Conservation (phyloP, 2,888 invertebrate species). For the Lasioglossum oenotherae region DNA sequence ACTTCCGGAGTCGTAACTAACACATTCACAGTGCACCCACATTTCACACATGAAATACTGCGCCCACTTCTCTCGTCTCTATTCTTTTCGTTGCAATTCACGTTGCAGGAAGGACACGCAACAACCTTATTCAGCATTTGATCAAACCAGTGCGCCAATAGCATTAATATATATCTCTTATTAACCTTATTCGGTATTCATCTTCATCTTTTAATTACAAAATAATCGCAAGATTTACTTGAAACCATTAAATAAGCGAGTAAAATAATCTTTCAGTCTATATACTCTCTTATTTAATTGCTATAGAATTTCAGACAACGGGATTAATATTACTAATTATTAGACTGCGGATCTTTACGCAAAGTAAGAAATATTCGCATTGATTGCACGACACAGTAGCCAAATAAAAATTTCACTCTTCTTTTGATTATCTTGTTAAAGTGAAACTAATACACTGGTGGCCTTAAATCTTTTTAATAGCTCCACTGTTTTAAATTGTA, state of each 20-base stretch:
- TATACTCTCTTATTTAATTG: not conserved
- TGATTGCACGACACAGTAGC: too few relatives aligned
- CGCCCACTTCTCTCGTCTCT: not conserved
- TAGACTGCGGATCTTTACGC: too few relatives aligned
- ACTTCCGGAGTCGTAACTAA: not conserved
- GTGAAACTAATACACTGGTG: too few relatives aligned
- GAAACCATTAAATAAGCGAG: not conserved
- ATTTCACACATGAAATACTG: not conserved
- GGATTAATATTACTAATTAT: too few relatives aligned
- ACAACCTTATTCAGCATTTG: not conserved
- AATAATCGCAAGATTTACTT: not conserved
- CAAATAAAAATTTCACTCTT: too few relatives aligned
- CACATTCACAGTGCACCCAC: not conserved
- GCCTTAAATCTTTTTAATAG: too few relatives aligned
- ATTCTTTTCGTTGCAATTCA: not conserved
- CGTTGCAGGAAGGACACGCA: not conserved
- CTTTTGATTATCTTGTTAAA: too few relatives aligned
- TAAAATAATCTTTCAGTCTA: not conserved
- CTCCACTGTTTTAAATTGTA: too few relatives aligned
- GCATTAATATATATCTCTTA: too few relatives aligned
- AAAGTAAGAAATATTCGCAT: too few relatives aligned
- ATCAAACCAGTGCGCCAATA: too few relatives aligned
- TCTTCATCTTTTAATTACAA: not conserved
- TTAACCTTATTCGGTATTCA: not conserved
- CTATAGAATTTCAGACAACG: too few relatives aligned